phyloP scores from a whole-genome alignment of 2,113 vertebrate genomes.

The Axis porcinus region DNA sequence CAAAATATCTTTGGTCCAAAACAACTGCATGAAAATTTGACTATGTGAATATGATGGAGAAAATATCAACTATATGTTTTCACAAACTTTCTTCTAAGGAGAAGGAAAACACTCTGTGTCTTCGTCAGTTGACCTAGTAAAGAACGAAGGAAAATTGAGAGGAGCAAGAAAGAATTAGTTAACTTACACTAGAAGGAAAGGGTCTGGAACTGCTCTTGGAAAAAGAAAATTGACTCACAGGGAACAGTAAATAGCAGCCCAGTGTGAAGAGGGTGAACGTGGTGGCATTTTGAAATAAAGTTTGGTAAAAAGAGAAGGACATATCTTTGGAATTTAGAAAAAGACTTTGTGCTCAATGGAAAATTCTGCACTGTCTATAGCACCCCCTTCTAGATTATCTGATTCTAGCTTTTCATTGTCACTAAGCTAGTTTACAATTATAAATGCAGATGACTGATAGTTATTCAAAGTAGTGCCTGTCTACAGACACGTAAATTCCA shows the following conservation, averaged over 20 bases:
- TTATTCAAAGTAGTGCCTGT: background rate
- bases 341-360: background rate
- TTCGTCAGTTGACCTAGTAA: background rate
- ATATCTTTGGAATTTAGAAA: background rate
- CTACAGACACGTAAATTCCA: background rate
- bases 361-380: background rate
- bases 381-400: background rate
- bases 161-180: background rate
- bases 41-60: background rate
- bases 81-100: background rate
- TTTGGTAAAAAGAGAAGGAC: background rate
- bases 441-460: background rate
- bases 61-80: background rate
- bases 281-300: background rate
- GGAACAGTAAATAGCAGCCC: background rate
- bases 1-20: conserved; percentile 1
- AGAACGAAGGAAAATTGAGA: background rate
- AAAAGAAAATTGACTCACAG: background rate
- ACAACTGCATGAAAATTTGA: background rate
- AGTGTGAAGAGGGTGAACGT: background rate
- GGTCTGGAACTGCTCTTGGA: background rate
- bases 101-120: background rate
- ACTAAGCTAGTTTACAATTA: background rate
- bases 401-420: background rate
- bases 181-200: background rate